A percentile compares a stretch with the other conserved stretches of the same genome.
phyloP scores from a whole-genome alignment of 2,113 vertebrate species.

The Mixornis gularis region DNA sequence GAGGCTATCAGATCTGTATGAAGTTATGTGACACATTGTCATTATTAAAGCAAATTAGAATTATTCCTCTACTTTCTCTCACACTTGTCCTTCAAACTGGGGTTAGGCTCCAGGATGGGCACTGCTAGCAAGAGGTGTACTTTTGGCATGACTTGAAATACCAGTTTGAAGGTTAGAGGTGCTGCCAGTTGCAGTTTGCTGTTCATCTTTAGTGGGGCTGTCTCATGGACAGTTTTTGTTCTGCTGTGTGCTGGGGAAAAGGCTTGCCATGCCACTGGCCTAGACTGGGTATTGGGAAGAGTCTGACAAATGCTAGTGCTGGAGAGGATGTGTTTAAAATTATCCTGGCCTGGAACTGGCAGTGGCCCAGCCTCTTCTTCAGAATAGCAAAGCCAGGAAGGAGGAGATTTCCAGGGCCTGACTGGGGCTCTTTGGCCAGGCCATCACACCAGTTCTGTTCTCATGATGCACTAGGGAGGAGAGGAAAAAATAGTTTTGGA shows the following conservation, averaged over 20 bases:
- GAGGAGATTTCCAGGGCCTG: slow-evolving; percentile 5
- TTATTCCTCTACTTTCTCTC: background rate
- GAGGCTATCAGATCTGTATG: background rate
- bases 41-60: background rate
- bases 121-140: background rate
- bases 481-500: background rate
- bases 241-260: background rate
- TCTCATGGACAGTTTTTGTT: background rate
- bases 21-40: background rate
- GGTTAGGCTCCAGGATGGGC: background rate
- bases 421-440: background rate
- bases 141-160: background rate
- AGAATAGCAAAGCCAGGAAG: slow-evolving; percentile 9
- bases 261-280: background rate
- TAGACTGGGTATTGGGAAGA: background rate
- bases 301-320: background rate
- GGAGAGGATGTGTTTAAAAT: slow-evolving; percentile 21
- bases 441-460: background rate
- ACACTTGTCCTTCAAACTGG: background rate
- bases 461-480: background rate
- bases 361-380: background rate
- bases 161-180: background rate
- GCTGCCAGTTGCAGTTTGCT: background rate
- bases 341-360: slow-evolving; percentile 8
- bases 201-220: background rate